These are phyloP conservation scores for Watsonalla cultraria DNA, from an alignment of 2,888 invertebrate genomes.

Conservation along the genomic window DNA sequence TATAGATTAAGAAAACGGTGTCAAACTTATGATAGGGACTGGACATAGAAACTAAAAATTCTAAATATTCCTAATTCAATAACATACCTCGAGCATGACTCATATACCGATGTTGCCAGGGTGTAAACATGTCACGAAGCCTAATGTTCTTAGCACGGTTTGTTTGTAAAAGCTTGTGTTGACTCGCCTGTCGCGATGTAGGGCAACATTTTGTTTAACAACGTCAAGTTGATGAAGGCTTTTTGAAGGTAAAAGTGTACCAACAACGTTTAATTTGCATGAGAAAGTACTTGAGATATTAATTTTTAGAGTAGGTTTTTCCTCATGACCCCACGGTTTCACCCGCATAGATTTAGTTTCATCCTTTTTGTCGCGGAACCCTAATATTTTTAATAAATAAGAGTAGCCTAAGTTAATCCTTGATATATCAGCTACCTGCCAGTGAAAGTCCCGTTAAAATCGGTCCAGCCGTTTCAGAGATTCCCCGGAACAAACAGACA, in stretches of 20 bases:
- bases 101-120: neutral
- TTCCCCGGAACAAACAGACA: too few species aligned
- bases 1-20: too few species aligned
- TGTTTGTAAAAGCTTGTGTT: neutral
- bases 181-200: neutral
- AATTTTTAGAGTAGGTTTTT: neutral
- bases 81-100: neutral
- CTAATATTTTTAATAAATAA: too few species aligned
- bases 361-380: too few species aligned
- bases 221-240: neutral
- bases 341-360: too few species aligned
- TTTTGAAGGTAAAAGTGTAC: constrained; percentile 1
- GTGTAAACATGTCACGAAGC: neutral
- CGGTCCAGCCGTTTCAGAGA: too few species aligned
- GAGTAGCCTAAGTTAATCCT: too few species aligned
- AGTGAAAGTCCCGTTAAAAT: too few species aligned
- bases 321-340: too few species aligned
- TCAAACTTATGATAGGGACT: too few species aligned
- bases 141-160: neutral
- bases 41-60: too few species aligned
- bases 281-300: constrained; percentile 13
- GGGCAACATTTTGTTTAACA: neutral
- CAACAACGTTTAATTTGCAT: neutral
- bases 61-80: neutral
- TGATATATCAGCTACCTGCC: too few species aligned